A percentile compares a stretch with the other conserved stretches of the same genome.
phyloP scores from a whole-genome alignment of 2,888 invertebrate genomes.

The Drosophila paramelanica region DNA sequence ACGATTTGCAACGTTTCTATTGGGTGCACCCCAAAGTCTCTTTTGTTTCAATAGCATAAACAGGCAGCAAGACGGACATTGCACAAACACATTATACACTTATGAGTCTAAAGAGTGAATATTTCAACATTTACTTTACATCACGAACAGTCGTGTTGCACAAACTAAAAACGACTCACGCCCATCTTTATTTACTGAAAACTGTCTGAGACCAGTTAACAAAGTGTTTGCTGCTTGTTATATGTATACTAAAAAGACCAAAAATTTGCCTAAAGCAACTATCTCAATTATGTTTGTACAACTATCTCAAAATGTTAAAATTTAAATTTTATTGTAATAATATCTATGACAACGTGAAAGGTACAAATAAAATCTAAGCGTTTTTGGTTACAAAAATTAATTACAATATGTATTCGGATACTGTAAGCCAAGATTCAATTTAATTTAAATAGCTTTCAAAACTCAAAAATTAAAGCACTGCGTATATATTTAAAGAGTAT shows the following conservation, averaged over 20 bases:
- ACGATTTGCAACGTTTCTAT: too few species aligned
- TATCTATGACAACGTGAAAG: background rate
- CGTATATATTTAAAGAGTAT: constrained; percentile 12
- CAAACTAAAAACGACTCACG: background rate
- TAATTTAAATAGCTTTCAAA: constrained; percentile 17
- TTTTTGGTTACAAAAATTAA: background rate
- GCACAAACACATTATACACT: too few species aligned
- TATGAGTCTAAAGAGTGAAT: too few species aligned
- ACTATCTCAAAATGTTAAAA: too few species aligned
- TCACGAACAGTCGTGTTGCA: too few species aligned
- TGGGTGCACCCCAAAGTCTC: too few species aligned
- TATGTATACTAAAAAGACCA: constrained; percentile 20
- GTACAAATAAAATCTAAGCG: background rate
- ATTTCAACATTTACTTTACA: too few species aligned
- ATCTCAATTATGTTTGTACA: constrained; percentile 10
- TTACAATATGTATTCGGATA: background rate
- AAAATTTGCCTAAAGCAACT: constrained; percentile 20
- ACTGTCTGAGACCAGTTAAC: constrained; percentile 7
- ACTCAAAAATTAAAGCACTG: constrained; percentile 17
- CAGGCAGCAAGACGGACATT: too few species aligned
- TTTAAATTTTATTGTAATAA: background rate
- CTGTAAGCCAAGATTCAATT: background rate
- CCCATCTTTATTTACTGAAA: background rate
- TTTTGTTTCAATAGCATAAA: too few species aligned
- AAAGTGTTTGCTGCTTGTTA: constrained; percentile 28